Evolutionary conservation across 2,888 invertebrate genomes (phyloP).

Genomic region (Epirrita christyi): DNA sequence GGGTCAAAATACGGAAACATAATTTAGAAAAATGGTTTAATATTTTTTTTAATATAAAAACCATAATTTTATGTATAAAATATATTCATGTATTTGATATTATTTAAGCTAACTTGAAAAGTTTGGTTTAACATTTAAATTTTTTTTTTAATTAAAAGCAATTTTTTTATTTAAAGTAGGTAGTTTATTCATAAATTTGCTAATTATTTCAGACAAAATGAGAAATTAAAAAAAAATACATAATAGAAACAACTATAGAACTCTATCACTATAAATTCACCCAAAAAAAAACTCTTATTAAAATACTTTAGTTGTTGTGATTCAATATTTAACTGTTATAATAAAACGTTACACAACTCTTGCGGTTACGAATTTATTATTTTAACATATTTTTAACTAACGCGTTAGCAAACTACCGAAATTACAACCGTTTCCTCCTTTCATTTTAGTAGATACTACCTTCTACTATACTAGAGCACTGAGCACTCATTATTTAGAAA

Average conservation of each 20-base stretch:
- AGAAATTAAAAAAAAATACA: background rate
- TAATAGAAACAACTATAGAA: background rate
- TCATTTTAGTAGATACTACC: constrained; percentile 29
- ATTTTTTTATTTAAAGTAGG: too few species aligned
- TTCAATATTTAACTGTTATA: too few species aligned
- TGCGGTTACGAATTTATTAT: constrained; percentile 9
- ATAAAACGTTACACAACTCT: background rate
- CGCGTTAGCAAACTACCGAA: constrained; percentile 15
- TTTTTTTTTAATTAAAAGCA: too few species aligned
- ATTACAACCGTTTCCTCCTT: constrained; percentile 32
- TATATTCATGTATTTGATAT: too few species aligned
- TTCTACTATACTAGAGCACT: background rate
- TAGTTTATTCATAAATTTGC: too few species aligned
- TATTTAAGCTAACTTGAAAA: too few species aligned
- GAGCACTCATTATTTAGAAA: too few species aligned
- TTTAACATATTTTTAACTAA: constrained; percentile 14
- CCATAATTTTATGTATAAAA: too few species aligned
- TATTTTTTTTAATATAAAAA: too few species aligned
- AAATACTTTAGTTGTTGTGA: too few species aligned
- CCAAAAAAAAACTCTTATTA: background rate
- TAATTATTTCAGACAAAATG: too few species aligned
- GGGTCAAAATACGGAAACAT: background rate
- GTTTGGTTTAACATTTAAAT: too few species aligned
- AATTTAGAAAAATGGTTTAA: background rate
- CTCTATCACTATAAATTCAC: background rate